phyloP scores from a whole-genome alignment of 2,888 invertebrate genomes.

The Drosophila testacea region DNA sequence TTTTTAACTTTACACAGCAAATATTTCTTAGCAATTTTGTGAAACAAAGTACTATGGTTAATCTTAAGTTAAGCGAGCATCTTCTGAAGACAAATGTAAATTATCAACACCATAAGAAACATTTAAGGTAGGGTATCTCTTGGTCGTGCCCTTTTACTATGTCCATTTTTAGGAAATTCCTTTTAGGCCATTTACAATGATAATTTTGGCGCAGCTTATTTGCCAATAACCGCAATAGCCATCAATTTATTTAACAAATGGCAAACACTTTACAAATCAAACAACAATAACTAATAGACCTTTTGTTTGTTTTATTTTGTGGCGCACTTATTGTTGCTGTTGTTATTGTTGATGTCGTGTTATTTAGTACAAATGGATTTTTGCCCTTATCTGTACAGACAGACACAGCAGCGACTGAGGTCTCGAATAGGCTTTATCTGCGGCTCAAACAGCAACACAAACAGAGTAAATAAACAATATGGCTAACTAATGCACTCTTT shows the following conservation, averaged over 20 bases:
- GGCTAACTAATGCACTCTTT: slow-evolving; percentile 29
- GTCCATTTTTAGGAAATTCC: slow-evolving; percentile 17
- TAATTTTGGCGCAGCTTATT: slow-evolving; percentile 56
- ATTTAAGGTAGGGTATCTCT: background rate
- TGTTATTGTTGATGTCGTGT: slow-evolving; percentile 35
- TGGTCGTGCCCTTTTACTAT: background rate
- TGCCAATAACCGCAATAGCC: slow-evolving; percentile 72
- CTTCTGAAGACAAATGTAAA: no score
- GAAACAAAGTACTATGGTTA: background rate
- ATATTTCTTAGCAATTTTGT: background rate
- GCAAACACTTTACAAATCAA: slow-evolving; percentile 79
- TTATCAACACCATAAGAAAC: no score
- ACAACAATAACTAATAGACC: slow-evolving; percentile 78
- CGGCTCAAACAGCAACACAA: slow-evolving; percentile 33
- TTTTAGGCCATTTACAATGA: slow-evolving; percentile 39
- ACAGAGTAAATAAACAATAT: slow-evolving; percentile 15
- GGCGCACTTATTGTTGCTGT: slow-evolving; percentile 36
- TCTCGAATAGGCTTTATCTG: slow-evolving; percentile 49
- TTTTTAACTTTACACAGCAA: no score
- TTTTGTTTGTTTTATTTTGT: slow-evolving; percentile 62
- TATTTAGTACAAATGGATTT: slow-evolving; percentile 72
- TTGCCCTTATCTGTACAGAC: slow-evolving; percentile 60
- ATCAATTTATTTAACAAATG: slow-evolving; percentile 81
- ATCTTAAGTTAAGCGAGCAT: no score
- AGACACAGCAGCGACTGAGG: slow-evolving; percentile 25